A percentile compares a stretch with the other conserved stretches of the same genome.
phyloP scores from a whole-genome alignment of 1,140 invertebrate species.

The Drosophila auraria region DNA sequence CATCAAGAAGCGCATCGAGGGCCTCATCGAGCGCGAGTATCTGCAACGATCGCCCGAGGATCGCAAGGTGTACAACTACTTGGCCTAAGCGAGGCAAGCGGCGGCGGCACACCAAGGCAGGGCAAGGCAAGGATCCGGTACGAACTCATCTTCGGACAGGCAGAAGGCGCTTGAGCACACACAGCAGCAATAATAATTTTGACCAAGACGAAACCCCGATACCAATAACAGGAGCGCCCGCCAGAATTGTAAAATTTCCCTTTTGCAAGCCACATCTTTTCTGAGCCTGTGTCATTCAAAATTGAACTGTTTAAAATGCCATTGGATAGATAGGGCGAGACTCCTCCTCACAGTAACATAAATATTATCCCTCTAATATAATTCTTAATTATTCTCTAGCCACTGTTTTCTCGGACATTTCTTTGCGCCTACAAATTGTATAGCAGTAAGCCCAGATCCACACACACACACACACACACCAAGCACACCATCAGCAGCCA shows the following conservation, averaged over 20 bases:
- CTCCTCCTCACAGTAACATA: slow-evolving; percentile 20
- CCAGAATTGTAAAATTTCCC: slow-evolving; percentile 29
- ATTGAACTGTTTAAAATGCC: slow-evolving; percentile 65
- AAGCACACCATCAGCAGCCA: slow-evolving; percentile 5
- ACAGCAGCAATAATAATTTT: slow-evolving; percentile 53
- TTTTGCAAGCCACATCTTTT: slow-evolving; percentile 47
- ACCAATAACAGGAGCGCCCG: slow-evolving; percentile 46
- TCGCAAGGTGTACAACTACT: slow-evolving; percentile 96
- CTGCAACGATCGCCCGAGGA: slow-evolving; percentile 98
- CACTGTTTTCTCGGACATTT: slow-evolving; percentile 28
- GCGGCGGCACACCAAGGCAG: not conserved
- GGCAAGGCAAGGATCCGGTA: slow-evolving; percentile 6
- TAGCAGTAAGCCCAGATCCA: slow-evolving; percentile 53
- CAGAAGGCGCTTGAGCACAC: not conserved
- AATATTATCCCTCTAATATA: slow-evolving; percentile 43
- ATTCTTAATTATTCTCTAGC: slow-evolving; percentile 43
- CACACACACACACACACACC: slow-evolving; percentile 16
- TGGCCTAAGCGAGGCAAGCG: slow-evolving; percentile 88
- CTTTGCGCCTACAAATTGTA: slow-evolving; percentile 57
- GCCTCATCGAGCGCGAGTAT: slow-evolving; percentile 99
- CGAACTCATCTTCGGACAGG: slow-evolving; percentile 33
- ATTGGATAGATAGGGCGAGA: slow-evolving; percentile 17
- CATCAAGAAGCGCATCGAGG: slow-evolving; percentile 99
- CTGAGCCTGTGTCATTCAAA: slow-evolving; percentile 66
- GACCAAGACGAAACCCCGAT: slow-evolving; percentile 55